These are phyloP conservation scores for Luehdorfia chinensis DNA, from an alignment of 1,140 invertebrate genomes.

Conservation along the genomic window DNA sequence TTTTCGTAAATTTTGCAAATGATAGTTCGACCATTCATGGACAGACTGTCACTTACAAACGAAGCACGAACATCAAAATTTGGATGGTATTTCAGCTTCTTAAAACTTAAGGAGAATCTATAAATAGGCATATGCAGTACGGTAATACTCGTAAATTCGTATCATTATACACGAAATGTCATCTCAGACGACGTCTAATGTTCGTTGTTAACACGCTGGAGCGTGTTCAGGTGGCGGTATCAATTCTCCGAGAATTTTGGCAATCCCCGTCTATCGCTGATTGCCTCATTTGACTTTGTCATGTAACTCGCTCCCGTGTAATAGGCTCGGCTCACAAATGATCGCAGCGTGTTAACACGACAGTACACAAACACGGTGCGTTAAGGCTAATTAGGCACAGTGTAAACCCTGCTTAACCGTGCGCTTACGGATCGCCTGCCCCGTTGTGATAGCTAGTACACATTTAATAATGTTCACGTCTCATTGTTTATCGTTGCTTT, in stretches of 20 bases:
- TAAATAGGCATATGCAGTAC: no score
- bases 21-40: no score
- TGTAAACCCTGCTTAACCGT: slow-evolving; percentile 26
- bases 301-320: slow-evolving; percentile 14
- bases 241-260: slow-evolving; percentile 1
- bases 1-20: no score
- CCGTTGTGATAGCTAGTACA: slow-evolving; percentile 6
- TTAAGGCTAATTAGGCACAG: slow-evolving; percentile 40
- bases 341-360: slow-evolving; percentile 27
- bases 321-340: slow-evolving; percentile 24
- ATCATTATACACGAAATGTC: no score
- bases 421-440: slow-evolving; percentile 4
- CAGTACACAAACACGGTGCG: slow-evolving; percentile 34
- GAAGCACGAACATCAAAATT: no score
- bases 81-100: no score
- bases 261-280: slow-evolving; percentile 8
- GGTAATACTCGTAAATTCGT: no score
- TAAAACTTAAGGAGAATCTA: no score
- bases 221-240: not conserved
- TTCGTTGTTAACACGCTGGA: not conserved
- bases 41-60: no score
- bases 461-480: not conserved
- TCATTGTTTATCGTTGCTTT: slow-evolving; percentile 9
- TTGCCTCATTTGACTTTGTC: slow-evolving; percentile 12
- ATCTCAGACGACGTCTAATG: no score